These are phyloP conservation scores for Pithys albifrons DNA, from an alignment of 2,113 vertebrate species.

Conservation along the genomic window DNA sequence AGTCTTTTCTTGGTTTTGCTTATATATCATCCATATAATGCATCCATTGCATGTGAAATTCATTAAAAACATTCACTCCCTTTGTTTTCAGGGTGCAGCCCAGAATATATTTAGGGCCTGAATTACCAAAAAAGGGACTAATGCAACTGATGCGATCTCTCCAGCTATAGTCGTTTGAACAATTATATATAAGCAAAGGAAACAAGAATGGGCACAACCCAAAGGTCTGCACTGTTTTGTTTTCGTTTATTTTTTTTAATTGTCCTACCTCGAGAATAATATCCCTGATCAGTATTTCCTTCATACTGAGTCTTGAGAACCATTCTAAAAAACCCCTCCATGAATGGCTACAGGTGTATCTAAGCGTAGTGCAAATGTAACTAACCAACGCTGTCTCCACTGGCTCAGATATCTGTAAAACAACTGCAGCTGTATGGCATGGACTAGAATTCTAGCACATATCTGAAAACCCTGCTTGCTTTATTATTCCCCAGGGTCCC, in stretches of 20 bases:
- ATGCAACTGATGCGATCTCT: constrained; percentile 67
- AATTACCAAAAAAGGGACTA: constrained; percentile 68
- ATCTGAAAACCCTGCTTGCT: neutral
- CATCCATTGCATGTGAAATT: constrained; percentile 61
- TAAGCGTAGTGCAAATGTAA: neutral
- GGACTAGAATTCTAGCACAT: neutral
- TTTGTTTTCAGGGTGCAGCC: constrained; percentile 69
- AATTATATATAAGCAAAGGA: constrained; percentile 66
- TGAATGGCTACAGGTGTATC: neutral
- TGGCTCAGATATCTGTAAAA: neutral
- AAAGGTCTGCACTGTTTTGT: constrained; percentile 65
- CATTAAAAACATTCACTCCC: constrained; percentile 67
- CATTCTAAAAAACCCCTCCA: neutral
- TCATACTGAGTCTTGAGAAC: neutral
- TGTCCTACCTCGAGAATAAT: neutral
- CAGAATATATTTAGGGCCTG: constrained; percentile 67
- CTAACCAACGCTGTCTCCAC: neutral
- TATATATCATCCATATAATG: constrained; percentile 44
- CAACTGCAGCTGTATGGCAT: neutral
- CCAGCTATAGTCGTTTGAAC: constrained; percentile 68
- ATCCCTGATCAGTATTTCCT: neutral
- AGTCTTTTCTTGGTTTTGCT: constrained; percentile 32
- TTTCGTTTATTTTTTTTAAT: constrained; percentile 18
- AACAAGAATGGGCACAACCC: constrained; percentile 64
- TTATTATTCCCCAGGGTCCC: neutral